Conservation (phyloP, 2,888 invertebrate genomes). For the Uloborus plumipes region DNA sequence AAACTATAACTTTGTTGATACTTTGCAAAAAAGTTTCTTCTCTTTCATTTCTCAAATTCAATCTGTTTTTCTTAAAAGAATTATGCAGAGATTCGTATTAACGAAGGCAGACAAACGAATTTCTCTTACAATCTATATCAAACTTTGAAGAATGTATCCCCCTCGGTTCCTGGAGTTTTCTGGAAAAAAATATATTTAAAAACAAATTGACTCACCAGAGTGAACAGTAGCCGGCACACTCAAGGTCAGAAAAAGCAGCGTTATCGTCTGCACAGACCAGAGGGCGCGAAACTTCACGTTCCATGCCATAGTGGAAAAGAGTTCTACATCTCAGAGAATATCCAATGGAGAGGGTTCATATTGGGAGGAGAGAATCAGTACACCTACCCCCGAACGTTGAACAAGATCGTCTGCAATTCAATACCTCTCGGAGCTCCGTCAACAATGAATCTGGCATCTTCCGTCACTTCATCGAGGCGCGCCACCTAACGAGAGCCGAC, state of each 20-base stretch:
- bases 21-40: no score
- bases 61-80: no score
- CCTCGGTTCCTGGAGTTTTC: no score
- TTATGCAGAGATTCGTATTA: no score
- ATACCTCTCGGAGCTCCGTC: conserved; percentile 38
- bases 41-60: no score
- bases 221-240: conserved; percentile 23
- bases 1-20: no score
- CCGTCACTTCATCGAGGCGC: conserved; percentile 25
- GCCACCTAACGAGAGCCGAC: conserved; percentile 38
- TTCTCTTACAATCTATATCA: no score
- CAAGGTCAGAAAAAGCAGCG: conserved; percentile 30
- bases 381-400: conserved; percentile 44
- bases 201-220: conserved; percentile 33
- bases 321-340: conserved; percentile 34
- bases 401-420: conserved; percentile 55
- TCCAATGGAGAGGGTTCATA: conserved; percentile 28
- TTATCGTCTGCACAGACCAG: conserved; percentile 22
- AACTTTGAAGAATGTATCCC: no score
- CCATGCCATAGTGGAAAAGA: conserved; percentile 33
- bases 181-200: no score
- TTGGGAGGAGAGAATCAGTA: conserved; percentile 16
- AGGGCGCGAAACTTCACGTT: conserved; percentile 32
- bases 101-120: no score
- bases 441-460: conserved; percentile 47